Evolutionary conservation across 2,888 invertebrate genomes (phyloP).

Genomic region (Loripinus fragilis): DNA sequence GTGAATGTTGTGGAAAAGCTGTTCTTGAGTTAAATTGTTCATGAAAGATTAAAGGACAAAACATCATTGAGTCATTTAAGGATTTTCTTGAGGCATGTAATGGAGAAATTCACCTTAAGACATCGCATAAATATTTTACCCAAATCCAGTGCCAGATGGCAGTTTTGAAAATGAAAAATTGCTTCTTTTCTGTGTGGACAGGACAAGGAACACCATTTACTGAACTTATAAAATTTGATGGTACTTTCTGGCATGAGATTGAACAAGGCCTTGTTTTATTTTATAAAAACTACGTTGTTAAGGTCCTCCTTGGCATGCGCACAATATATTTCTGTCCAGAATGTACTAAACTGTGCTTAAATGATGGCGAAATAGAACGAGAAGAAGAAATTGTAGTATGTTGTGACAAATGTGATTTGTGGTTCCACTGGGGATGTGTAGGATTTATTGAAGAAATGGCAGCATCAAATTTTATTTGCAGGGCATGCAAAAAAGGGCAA

Average conservation of each 20-base stretch:
- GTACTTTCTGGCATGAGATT: neutral
- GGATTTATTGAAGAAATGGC: neutral
- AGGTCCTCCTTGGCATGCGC: neutral
- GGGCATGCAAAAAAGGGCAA: neutral
- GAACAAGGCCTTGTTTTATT: too few relatives aligned
- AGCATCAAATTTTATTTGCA: neutral
- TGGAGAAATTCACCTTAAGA: neutral
- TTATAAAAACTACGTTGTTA: slow-evolving; percentile 2
- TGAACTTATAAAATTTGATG: neutral
- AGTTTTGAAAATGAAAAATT: neutral
- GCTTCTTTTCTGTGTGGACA: slow-evolving; percentile 2
- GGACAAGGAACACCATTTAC: neutral
- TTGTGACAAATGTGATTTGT: slow-evolving; percentile 9
- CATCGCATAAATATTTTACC: neutral
- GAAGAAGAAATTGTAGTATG: too few relatives aligned
- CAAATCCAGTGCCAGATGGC: too few relatives aligned
- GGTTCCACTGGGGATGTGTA: slow-evolving; percentile 15
- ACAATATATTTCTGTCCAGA: too few relatives aligned
- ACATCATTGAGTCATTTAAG: neutral
- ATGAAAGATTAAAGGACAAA: neutral
- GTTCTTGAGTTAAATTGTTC: neutral
- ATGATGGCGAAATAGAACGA: too few relatives aligned
- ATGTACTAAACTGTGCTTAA: too few relatives aligned
- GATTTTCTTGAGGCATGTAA: neutral
- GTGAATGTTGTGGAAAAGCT: slow-evolving; percentile 8